Evolutionary conservation across 1,140 invertebrate genomes (phyloP), one percentile per base, ranked within the genome.

Genomic region (Penaeus vannamei): DNA sequence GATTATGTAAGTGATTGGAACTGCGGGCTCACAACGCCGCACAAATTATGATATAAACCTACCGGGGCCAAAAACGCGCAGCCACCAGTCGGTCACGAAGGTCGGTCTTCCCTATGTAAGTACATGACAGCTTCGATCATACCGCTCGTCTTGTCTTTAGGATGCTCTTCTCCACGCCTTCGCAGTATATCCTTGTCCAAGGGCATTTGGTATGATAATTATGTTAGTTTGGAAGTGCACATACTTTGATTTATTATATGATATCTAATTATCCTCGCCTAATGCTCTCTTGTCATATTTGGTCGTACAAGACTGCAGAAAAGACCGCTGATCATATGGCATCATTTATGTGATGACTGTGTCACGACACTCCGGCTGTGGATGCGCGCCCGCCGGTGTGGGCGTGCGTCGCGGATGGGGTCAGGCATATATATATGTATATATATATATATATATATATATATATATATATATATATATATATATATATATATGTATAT

Each of bases 171-270:
- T 46, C 59, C 32, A 20, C 77, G 22, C 19, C 81, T 36, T n/a
- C 26, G 3, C 23, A 42, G 81, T 84, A 29, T 84, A 62, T 84
- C 81, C 61, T 84, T 66, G 81, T 84, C 84, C 69, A 61, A 61
- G 85, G 85, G 85, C 85, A 86, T 81, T 81, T 81, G 69, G 85
- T 86, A 86, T 86, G 85, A 86, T 86, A 86, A 86, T 86, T 86
- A 80, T 86, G 76, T 86, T 86, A 86, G 85, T 81, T 62, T 80
- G 85, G 85, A 80, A 86, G 85, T 80, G 76, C 85, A 86, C 81
- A 61, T 62, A 81, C 85, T 86, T 86, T 86, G 85, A 86, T 86
- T 86, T 86, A 86, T 80, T 22, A 32, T 36, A 59, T 36, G 76
- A 62, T 61, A 62, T 66, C 42, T 81, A 86, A 79, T 86, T 32